Base-by-base conservation (phyloP, 2,113 vertebrate species). In the Pedetes capensis region DNA sequence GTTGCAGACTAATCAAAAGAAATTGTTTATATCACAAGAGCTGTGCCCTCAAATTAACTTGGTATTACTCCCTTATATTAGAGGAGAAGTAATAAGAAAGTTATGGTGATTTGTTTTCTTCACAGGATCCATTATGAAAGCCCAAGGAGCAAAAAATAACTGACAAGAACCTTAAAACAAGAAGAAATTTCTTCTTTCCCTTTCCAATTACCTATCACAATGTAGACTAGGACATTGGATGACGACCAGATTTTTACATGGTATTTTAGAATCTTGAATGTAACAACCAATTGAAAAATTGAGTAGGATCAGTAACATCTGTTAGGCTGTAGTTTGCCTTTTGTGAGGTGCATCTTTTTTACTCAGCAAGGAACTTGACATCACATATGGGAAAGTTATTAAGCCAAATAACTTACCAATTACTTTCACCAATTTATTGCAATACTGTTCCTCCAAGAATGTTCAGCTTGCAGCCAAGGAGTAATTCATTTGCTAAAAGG, bases 401-500 rank as follows among this genome's bases (percentile, higher is more conserved):
- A 71, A 84, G 66, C 53, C 51, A 66, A 42, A 11, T 68, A 78
- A 86, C 27, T 71, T 39, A 37, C 16, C 82, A 92, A 47, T 76
- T 80, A 53, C 27, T 92, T 81, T 76, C 64, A 13, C n/a, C 7
- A 76, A 25, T 51, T 61, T 57, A 27, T 51, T 71, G 29, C 61
- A 76, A 37, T 39, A 29, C 20, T 82, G 5, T 22, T 82, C 8
- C 29, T 92, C 71, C 53, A 59, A 42, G 72, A 85, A 66, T 53
- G 64, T 59, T 76, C 76, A 78, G 10, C 23, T 68, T 90, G 4
- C 49, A 72, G 32, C n/a, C 63, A 57, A 53, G 20, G 5, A 66
- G 37, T 37, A 57, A 94, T 87, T 89, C 80, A 42, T 81, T 92
- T 90, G 64, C 39, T 64, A 80, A 80, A 71, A 49, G 63, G 57